Evolutionary conservation across 2,888 invertebrate genomes (phyloP).

Genomic region (Tribolium freemani): DNA sequence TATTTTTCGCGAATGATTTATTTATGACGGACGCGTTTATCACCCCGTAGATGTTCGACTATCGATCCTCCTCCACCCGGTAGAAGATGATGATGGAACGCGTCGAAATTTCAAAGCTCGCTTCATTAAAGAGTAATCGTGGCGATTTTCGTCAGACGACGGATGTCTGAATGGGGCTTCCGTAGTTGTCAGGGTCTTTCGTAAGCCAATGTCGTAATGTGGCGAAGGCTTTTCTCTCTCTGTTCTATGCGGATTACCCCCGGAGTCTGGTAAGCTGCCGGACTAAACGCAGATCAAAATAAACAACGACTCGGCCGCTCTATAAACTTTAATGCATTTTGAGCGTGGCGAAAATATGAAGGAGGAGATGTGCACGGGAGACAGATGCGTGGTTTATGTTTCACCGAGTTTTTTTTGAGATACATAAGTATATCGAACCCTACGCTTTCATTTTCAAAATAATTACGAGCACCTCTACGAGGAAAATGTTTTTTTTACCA

Average conservation of each 20-base stretch:
- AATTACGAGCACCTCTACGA: too few species aligned
- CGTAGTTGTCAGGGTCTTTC: slow-evolving; percentile 15
- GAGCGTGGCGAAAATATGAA: slow-evolving; percentile 13
- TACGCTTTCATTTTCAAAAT: too few species aligned
- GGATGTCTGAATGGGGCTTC: slow-evolving; percentile 21
- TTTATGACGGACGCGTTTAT: not conserved
- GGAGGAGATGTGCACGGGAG: not conserved
- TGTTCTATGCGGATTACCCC: slow-evolving; percentile 18
- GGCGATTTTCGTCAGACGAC: slow-evolving; percentile 12
- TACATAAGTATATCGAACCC: too few species aligned
- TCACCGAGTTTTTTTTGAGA: too few species aligned
- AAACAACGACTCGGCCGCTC: slow-evolving; percentile 17
- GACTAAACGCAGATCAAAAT: slow-evolving; percentile 32
- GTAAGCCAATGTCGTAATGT: slow-evolving; percentile 23
- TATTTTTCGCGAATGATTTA: slow-evolving; percentile 49
- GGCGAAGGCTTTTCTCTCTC: slow-evolving; percentile 17
- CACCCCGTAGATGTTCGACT: not conserved
- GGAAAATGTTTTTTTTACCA: too few species aligned
- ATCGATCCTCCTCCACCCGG: not conserved
- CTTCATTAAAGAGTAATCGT: slow-evolving; percentile 18
- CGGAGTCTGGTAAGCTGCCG: slow-evolving; percentile 16
- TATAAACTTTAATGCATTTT: slow-evolving; percentile 21
- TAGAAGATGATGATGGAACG: not conserved
- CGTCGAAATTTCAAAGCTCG: slow-evolving; percentile 5
- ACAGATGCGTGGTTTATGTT: not conserved